Evolutionary conservation across 2,888 invertebrate genomes (phyloP), one percentile per base, ranked within the genome.

Genomic region (Melanostoma scalare): DNA sequence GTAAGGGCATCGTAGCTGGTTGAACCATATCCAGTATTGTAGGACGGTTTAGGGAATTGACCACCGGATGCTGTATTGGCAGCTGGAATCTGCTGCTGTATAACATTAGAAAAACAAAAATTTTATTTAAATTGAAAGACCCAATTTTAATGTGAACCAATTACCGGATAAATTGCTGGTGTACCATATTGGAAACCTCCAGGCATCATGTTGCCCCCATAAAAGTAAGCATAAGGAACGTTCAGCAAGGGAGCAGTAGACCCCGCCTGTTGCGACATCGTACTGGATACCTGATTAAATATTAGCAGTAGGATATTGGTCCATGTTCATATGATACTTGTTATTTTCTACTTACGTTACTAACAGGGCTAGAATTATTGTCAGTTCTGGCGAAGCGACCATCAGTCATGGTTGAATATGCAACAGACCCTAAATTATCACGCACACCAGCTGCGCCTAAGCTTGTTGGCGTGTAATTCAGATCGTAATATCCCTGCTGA

Each of bases 361-460:
- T 91, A 87, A 91, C 91, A 56, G 96, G 96, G 86, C 96, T 95
- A 87, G 96, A 95, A 90, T 95, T 96, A 92, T 95, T 95, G 91
- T 96, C 96, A 87, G 95, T 94, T 89, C 95, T 93, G 84, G 94
- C 92, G 90, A 94, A 95, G 88, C 95, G 92, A 80, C 93, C 94
- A 90, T 95, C 95, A 88, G 94, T 94, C 92, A 95, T 94, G 89
- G 92, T 92, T 87, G 94, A 94, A 91, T 94, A 95, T 74, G 94
- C 94, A 86, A 94, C 94, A 86, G 93, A 94, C 68, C 94, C 93
- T 86, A 94, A 91, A 86, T 94, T 93, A 88, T 94, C 95, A 60
- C 91, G 90, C 31, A 88, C 87, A 85, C 94, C 91, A 74, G 94
- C 94, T 76, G 94, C 94, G 60, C 94, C 94, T 88, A 95, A 92